Conservation (phyloP, 2,888 invertebrate species). For the Hemaris fuciformis region DNA sequence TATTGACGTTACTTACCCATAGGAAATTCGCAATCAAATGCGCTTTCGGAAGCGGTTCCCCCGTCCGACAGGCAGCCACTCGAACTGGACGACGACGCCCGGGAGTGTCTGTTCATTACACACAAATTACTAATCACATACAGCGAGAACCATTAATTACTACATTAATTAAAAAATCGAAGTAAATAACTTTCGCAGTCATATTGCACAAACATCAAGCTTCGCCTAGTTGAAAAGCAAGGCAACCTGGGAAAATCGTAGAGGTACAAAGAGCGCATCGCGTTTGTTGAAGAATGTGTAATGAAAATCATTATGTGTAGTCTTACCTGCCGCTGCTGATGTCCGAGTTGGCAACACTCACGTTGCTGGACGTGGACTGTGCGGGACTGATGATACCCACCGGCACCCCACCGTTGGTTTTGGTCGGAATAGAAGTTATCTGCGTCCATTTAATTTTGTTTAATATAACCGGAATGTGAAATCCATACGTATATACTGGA, state of each 20-base stretch:
- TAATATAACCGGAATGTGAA: not conserved
- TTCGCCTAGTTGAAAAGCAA: not conserved
- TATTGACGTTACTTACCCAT: slow-evolving; percentile 84
- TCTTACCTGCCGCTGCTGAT: slow-evolving; percentile 74
- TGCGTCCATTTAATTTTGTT: slow-evolving; percentile 26
- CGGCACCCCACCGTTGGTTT: slow-evolving; percentile 51
- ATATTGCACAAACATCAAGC: not conserved
- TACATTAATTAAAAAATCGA: not conserved
- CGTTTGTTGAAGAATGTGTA: not conserved
- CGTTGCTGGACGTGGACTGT: slow-evolving; percentile 58
- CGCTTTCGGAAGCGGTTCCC: slow-evolving; percentile 85
- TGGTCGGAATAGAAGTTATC: slow-evolving; percentile 73
- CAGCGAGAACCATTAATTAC: not conserved
- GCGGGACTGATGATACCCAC: slow-evolving; percentile 50
- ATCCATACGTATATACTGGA: not conserved
- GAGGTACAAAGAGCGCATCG: not conserved
- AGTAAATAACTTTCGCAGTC: not conserved
- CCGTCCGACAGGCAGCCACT: slow-evolving; percentile 93
- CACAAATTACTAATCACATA: slow-evolving; percentile 8
- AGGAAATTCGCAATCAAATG: slow-evolving; percentile 88
- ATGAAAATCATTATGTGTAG: not conserved
- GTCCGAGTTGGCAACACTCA: slow-evolving; percentile 70
- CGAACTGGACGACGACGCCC: slow-evolving; percentile 92
- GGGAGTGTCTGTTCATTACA: slow-evolving; percentile 80
- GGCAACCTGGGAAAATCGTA: not conserved